These are phyloP conservation scores for Galaxias olidus DNA, from an alignment of 2,797 vertebrate genomes.

Conservation along the genomic window DNA sequence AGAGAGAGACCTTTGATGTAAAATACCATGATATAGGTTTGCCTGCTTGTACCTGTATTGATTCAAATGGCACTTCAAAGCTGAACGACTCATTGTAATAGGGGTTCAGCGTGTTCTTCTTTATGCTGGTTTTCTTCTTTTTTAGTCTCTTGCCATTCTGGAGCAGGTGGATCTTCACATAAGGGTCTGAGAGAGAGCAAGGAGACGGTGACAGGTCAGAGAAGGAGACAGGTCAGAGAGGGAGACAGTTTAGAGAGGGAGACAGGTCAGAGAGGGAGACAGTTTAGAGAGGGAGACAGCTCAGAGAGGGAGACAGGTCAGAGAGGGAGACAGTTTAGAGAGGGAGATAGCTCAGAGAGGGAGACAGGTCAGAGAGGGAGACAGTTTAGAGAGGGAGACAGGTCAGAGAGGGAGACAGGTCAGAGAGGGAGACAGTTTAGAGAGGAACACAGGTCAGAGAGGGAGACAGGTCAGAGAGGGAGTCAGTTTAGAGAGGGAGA, in stretches of 20 bases:
- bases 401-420: slow-evolving; percentile 61
- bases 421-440: slow-evolving; percentile 73
- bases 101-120: slow-evolving; percentile 98
- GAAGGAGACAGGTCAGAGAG: neutral
- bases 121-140: slow-evolving; percentile 99
- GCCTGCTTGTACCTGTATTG: slow-evolving; percentile 86
- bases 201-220: neutral
- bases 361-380: too few relatives aligned
- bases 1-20: neutral
- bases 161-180: slow-evolving; percentile 98
- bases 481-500: too few relatives aligned
- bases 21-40: neutral
- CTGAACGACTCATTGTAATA: slow-evolving; percentile 99
- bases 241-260: too few relatives aligned
- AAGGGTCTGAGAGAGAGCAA: slow-evolving; percentile 85
- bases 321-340: too few relatives aligned
- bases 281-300: neutral
- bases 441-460: neutral
- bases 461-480: neutral
- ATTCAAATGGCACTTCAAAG: slow-evolving; percentile 97
- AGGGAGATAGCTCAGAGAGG: too few relatives aligned
- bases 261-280: too few relatives aligned
- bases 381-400: neutral
- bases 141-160: slow-evolving; percentile 97
- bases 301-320: slow-evolving; percentile 8